Evolutionary conservation across 2,113 vertebrate species (phyloP).

Genomic region (Strix uralensis): DNA sequence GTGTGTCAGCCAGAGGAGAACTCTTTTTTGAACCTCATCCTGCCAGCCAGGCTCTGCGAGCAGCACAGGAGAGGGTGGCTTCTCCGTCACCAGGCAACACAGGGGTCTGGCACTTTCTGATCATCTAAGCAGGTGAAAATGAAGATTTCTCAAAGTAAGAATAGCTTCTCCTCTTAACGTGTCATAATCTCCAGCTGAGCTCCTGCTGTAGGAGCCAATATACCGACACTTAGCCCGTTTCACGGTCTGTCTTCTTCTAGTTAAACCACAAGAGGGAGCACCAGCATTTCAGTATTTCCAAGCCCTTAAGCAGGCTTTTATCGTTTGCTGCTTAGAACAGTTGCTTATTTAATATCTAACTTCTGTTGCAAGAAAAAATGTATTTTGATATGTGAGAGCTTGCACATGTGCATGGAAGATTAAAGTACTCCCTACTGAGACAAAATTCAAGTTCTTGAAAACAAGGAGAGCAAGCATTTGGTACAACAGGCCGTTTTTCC

Average conservation of each 20-base stretch:
- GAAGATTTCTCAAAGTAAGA: neutral
- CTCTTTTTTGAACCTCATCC: neutral
- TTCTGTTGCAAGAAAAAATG: neutral
- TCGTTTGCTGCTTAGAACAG: neutral
- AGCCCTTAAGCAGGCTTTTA: neutral
- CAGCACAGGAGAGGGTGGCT: neutral
- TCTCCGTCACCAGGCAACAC: neutral
- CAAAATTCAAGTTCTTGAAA: neutral
- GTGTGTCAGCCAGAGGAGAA: neutral
- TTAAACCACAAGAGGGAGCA: conserved; percentile 66
- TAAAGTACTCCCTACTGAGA: neutral
- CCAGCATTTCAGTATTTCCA: neutral
- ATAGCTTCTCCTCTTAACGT: neutral
- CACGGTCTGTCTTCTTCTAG: neutral
- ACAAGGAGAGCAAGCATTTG: neutral
- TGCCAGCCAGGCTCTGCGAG: neutral
- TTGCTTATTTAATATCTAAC: neutral
- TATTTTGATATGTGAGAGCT: neutral
- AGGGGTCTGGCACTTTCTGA: neutral
- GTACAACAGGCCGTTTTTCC: neutral
- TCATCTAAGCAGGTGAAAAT: neutral
- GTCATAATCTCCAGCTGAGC: neutral
- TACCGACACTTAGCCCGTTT: fast-evolving
- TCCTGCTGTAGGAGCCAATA: neutral
- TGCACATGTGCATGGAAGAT: neutral